These are phyloP conservation scores for Himalopsyche phryganea DNA, from an alignment of 1,140 invertebrate species.

Conservation along the genomic window DNA sequence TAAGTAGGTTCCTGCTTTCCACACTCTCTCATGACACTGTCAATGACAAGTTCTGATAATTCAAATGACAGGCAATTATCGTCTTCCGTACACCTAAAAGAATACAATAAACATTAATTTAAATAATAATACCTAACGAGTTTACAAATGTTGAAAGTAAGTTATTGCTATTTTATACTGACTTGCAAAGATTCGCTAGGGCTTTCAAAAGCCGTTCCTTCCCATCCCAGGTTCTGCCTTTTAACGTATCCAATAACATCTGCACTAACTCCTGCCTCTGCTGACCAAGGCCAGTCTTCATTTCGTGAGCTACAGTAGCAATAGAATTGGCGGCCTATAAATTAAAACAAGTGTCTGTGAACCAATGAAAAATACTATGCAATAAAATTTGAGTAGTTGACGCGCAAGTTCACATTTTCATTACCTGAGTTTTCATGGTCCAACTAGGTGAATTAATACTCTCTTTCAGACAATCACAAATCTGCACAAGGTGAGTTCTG, in stretches of 20 bases:
- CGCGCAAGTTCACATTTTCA: too few relatives aligned
- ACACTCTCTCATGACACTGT: constrained; percentile 72
- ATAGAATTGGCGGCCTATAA: constrained; percentile 73
- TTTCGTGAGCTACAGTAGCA: constrained; percentile 71
- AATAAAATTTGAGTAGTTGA: constrained; percentile 5
- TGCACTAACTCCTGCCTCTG: constrained; percentile 65
- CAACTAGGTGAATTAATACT: constrained; percentile 79
- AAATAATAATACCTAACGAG: too few relatives aligned
- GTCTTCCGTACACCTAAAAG: constrained; percentile 17
- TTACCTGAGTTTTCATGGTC: constrained; percentile 77
- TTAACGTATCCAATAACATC: constrained; percentile 67
- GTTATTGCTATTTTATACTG: constrained; percentile 37
- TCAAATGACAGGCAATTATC: constrained; percentile 41
- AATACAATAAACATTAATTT: not conserved
- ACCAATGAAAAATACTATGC: not conserved
- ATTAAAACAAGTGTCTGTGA: not conserved
- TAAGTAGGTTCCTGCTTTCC: constrained; percentile 75
- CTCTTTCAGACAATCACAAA: constrained; percentile 65
- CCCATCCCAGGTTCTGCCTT: constrained; percentile 83
- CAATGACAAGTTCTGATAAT: constrained; percentile 55
- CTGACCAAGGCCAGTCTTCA: constrained; percentile 62
- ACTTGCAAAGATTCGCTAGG: constrained; percentile 72
- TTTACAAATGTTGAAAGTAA: too few relatives aligned
- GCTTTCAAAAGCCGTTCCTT: constrained; percentile 80
- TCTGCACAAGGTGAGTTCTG: constrained; percentile 69